Evolutionary conservation across 2,797 vertebrate genomes (phyloP), one percentile per base, ranked within the genome.

Genomic region (Gephyroberyx darwinii): DNA sequence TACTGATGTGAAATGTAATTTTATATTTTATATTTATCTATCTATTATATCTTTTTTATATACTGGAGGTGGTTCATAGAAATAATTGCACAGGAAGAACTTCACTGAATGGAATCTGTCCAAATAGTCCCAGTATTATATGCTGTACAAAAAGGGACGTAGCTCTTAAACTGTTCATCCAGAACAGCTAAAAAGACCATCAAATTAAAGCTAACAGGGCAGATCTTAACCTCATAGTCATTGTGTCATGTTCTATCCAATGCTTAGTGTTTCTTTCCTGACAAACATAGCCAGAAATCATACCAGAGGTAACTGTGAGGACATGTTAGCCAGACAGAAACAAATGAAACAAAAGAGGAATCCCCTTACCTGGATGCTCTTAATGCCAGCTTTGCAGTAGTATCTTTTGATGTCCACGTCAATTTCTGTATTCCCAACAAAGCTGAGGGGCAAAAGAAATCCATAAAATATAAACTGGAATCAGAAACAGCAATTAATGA

Each of bases 361-460:
- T 33, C 22, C 57, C 17, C 89, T 90, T 78, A 99, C 97, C 96
- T 99, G 98, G 85, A 99, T 96, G 83, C 96, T 98, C 87, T 96
- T 98, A 68, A 99, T 98, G 51, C 98, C 98, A 54, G 98, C 97
- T 95, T 95, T 97, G 93, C 98, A 99, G 93, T 97, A 99, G 86
- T 97, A 99, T 52, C 96, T 94, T 88, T 96, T 98, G 89, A 99
- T 94, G 90, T 98, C 97, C 80, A 99, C 93, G 68, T 99, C 96
- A 51, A 99, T 97, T 84, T 97, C 98, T 58, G 95, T 97, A 85
- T 98, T 98, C 66, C 96, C 97, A 81, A 97, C 97, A 81, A 97
- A 99, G 92, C 98, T 99, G 89, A 37, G 82, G 47, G 35, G 72
- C n/a, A 74, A 72, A 66, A 60, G 54, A 20, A 39, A 39, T 8